These are phyloP conservation scores for Silurus asotus DNA, from an alignment of 2,113 vertebrate genomes.

Conservation along the genomic window DNA sequence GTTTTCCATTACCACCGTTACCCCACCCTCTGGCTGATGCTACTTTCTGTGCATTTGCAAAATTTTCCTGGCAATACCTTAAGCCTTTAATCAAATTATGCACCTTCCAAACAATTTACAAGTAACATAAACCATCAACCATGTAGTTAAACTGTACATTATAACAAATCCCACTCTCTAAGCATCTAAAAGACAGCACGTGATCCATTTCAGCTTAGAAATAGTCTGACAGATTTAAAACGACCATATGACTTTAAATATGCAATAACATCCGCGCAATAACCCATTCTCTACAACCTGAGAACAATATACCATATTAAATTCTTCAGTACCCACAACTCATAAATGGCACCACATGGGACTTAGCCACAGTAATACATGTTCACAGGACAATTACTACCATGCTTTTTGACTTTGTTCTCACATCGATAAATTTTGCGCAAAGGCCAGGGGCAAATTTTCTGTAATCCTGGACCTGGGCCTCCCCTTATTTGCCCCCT, in stretches of 20 bases:
- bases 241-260: not conserved
- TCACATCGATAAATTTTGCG: not conserved
- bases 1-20: not conserved
- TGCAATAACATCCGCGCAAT: not conserved
- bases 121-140: no score
- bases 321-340: not conserved
- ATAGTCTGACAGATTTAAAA: slow-evolving; percentile 15
- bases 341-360: not conserved
- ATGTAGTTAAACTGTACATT: no score
- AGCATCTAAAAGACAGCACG: not conserved
- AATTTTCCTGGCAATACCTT: not conserved
- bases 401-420: not conserved
- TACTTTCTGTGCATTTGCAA: not conserved
- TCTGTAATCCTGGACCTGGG: no score
- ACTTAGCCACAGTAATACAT: not conserved
- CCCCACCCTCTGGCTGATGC: not conserved
- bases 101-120: no score
- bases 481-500: no score
- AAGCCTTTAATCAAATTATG: not conserved
- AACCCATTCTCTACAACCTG: not conserved
- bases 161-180: no score
- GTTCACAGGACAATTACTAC: not conserved
- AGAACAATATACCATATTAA: not conserved
- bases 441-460: no score
- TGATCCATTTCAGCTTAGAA: not conserved